Base-by-base conservation (phyloP, 2,113 vertebrate genomes). In the Dipodomys spectabilis region DNA sequence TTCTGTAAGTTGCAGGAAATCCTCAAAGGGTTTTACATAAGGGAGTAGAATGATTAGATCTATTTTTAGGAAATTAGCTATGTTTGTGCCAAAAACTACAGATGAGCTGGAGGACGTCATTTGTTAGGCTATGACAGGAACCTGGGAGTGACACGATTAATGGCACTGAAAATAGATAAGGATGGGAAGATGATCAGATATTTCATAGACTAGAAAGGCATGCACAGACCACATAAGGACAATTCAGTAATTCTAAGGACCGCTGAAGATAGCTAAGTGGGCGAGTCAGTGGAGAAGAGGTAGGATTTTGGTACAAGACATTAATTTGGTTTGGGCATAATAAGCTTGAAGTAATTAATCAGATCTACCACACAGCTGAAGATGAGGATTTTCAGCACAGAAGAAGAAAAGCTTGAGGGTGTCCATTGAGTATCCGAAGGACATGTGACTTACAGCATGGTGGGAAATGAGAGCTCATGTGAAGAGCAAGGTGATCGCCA, bases 21-120 rank as follows among this genome's bases (percentile, higher is more conserved):
- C 69, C 74, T 88, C 74, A 87, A 93, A 93, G 71, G 82, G 79
- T 86, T 95, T 90, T 92, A 79, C 67, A 88, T 49, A 72, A 90
- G 60, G 23, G 44, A 88, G 35, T 44, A 90, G 81, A 65, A 90
- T 1, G 6, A 86, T 95, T 75, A 86, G 30, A 82, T 94, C 78
- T 95, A 87, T 90, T 91, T 92, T 95, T 82, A 69, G 79, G 74
- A 94, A 91, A 86, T 67, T 71, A n/a, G 18, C 49, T 87, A 62
- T 75, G 32, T 75, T 88, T 85, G 75, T 82, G 84, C 32, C 90
- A 89, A 92, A 78, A 88, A 84, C 68, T 81, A 77, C 74, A 80
- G 84, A 87, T 57, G 35, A 91, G 19, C 15, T n/a, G 79, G 20
- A 68, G 73, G n/a, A 30, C 0, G 27, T 18, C 74, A 44, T 91